Percentiles rank a stretch among this genome's conserved stretches.
phyloP scores from a whole-genome alignment of 1,140 invertebrate genomes.

The Pseudobourletiella spinata region DNA sequence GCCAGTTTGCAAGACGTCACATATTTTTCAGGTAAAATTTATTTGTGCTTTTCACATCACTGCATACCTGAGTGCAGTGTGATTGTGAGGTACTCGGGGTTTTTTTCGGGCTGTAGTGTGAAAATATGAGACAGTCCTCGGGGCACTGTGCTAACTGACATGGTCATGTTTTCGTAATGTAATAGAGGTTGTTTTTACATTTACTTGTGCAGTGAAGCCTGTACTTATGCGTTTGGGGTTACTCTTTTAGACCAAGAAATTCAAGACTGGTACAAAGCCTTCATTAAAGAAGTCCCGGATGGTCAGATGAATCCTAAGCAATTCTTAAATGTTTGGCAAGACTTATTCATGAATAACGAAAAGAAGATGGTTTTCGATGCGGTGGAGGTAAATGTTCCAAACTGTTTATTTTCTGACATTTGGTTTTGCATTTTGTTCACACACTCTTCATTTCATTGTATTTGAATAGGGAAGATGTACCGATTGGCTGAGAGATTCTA shows the following conservation, averaged over 20 bases:
- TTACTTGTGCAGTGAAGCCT: too few species aligned
- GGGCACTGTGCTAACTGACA: too few species aligned
- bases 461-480: too few species aligned
- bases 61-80: not conserved
- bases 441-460: too few species aligned
- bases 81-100: not conserved
- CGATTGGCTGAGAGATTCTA: too few species aligned
- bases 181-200: too few species aligned
- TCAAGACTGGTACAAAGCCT: not conserved
- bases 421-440: too few species aligned
- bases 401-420: too few species aligned
- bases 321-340: not conserved
- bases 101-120: too few species aligned
- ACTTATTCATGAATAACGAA: not conserved
- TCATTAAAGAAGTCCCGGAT: not conserved
- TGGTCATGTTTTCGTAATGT: too few species aligned
- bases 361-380: not conserved
- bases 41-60: not conserved
- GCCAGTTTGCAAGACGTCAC: not conserved
- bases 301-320: slow-evolving; percentile 1
- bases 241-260: not conserved
- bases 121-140: too few species aligned
- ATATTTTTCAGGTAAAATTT: not conserved
- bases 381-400: not conserved
- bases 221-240: too few species aligned